phyloP scores from a whole-genome alignment of 2,888 invertebrate species.

The Drosophila austrosaltans region DNA sequence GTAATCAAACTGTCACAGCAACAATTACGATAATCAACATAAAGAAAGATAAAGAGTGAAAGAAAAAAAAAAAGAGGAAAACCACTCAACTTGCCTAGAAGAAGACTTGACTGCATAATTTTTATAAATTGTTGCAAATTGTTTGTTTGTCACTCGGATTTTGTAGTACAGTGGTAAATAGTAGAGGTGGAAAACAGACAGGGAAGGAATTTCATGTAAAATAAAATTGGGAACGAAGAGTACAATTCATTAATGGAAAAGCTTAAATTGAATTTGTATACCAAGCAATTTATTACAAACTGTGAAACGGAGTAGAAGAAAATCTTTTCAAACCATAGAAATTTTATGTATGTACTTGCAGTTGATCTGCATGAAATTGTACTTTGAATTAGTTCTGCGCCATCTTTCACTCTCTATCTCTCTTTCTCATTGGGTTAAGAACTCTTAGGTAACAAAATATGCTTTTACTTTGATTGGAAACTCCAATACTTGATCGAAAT shows the following conservation, averaged over 20 bases:
- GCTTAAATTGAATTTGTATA: not conserved
- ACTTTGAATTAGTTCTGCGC: no score
- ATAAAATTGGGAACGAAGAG: not conserved
- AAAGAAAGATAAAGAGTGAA: slow-evolving; percentile 25
- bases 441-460: no score
- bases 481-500: no score
- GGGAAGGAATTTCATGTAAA: not conserved
- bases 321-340: no score
- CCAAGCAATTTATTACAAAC: no score
- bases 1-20: slow-evolving; percentile 72
- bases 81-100: slow-evolving; percentile 22
- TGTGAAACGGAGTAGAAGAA: no score
- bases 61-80: not conserved
- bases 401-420: no score
- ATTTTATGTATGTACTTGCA: no score
- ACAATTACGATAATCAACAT: slow-evolving; percentile 65
- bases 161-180: not conserved
- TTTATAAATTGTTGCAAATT: slow-evolving; percentile 75
- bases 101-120: slow-evolving; percentile 49
- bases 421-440: no score
- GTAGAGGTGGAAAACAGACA: not conserved
- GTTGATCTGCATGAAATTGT: no score
- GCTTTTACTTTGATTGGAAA: no score
- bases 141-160: slow-evolving; percentile 50
- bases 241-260: not conserved